Percentiles rank a stretch among this genome's conserved stretches.
phyloP scores from a whole-genome alignment of 2,888 invertebrate genomes.

The Lamellibrachia satsuma region DNA sequence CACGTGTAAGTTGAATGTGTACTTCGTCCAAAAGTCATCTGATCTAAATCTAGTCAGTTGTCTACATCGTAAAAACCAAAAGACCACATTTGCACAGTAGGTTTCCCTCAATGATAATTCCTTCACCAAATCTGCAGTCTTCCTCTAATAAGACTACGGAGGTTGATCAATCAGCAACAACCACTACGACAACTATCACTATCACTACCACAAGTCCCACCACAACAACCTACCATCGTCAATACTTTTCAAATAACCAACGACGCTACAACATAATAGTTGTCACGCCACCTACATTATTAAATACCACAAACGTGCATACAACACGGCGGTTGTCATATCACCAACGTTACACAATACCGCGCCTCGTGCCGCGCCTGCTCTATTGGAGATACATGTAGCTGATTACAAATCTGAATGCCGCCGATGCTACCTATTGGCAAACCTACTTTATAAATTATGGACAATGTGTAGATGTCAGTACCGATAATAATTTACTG shows the following conservation, averaged over 20 bases:
- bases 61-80: background rate
- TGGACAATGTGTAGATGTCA: slow-evolving; percentile 9
- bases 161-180: background rate
- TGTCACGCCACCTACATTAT: background rate
- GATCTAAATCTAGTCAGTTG: background rate
- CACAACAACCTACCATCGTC: background rate
- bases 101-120: background rate
- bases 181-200: background rate
- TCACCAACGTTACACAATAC: background rate
- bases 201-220: background rate
- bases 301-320: background rate
- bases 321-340: background rate
- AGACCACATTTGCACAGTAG: background rate
- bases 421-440: background rate
- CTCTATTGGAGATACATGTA: background rate
- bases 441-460: background rate
- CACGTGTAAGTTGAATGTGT: background rate
- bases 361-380: background rate
- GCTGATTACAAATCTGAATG: background rate
- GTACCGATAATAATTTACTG: background rate
- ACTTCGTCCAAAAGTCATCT: background rate
- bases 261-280: background rate
- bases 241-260: background rate
- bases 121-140: too few species aligned
- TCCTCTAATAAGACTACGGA: background rate